Base-by-base conservation (phyloP, 2,888 invertebrate genomes). In the Agrilus cyanescens region DNA sequence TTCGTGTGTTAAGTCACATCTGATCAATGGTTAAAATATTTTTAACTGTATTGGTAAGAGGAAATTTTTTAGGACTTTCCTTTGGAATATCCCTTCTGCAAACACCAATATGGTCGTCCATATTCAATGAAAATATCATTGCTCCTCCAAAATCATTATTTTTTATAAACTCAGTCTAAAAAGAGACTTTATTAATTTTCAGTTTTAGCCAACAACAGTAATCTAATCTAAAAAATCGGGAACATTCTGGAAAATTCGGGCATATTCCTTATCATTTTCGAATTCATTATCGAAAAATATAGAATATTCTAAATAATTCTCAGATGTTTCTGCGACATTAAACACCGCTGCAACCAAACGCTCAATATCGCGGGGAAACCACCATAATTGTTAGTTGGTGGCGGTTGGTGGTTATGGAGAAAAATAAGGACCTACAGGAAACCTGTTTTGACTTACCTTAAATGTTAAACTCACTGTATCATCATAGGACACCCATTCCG, bases 401-500 rank as follows among this genome's bases (percentile, higher is more conserved):
- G n/a, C n/a, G n/a, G n/a, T n/a, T n/a, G n/a, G n/a, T n/a, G n/a
- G n/a, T n/a, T n/a, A n/a, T n/a, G n/a, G n/a, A n/a, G n/a, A n/a
- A n/a, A n/a, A n/a, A n/a, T n/a, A n/a, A n/a, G n/a, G n/a, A n/a
- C n/a, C n/a, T n/a, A n/a, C n/a, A n/a, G n/a, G n/a, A n/a, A n/a
- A n/a, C n/a, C n/a, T n/a, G n/a, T n/a, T n/a, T n/a, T n/a, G 5
- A 8, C 20, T 57, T 55, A 76, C 81, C 68, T 86, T 90, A 54
- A 75, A 75, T 41, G 67, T 68, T 2, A 86, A 71, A 63, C 89
- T 90, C 38, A 70, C 62, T 18, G 74, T 70, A 54, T 82, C 75
- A 48, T 91, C 91, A 60, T 78, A 90, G 0, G 89, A 87, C 34
- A 89, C 73, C 93, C 93, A 93, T 53, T 90, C 83, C 12, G 65